Evolutionary conservation across 2,888 invertebrate genomes (phyloP), one percentile per base, ranked within the genome.

Genomic region (Drosophila nr. perissopoda): DNA sequence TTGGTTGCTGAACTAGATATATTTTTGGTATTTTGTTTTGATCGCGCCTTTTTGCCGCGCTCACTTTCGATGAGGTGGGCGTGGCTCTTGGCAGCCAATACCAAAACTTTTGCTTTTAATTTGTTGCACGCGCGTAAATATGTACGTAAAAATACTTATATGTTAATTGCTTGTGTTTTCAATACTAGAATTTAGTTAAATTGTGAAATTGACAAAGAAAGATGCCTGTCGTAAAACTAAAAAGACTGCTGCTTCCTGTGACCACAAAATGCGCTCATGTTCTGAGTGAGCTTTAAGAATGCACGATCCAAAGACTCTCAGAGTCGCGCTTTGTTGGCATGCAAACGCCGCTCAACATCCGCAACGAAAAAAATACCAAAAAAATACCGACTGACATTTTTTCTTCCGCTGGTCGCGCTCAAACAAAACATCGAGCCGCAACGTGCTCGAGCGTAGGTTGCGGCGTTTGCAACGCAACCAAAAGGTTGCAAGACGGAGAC

Each of bases 21-120:
- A 72, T 64, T 71, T 38, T 38, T 38, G 38, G 67, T 38, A 79
- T 73, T 81, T 82, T 81, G 80, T 82, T 82, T 82, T 81, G 81
- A 67, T 81, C 80, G 72, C 66, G 73, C 52, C 72, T 77, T 79
- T 76, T 66, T 38, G n/a, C 16, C 53, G 27, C 31, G 58, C 18
- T 52, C 42, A 31, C 21, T 56, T 56, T 57, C 57, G 40, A 18
- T 40, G 29, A 38, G 21, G 54, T 58, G 58, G 69, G 60, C 56
- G 69, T 69, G 59, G 48, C 27, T 29, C 13, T 56, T 38, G 29
- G 56, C 38, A 60, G 27, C 40, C 31, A 11, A 18, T 36, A n/a
- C 38, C n/a, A 63, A 38, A 33, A 58, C 63, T 72, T 52, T 61
- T 60, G 60, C 36, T 60, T 36, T 51, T 49, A 48, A 49, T 29